Conservation (phyloP, 2,888 invertebrate species). For the Nymphalis polychloros region DNA sequence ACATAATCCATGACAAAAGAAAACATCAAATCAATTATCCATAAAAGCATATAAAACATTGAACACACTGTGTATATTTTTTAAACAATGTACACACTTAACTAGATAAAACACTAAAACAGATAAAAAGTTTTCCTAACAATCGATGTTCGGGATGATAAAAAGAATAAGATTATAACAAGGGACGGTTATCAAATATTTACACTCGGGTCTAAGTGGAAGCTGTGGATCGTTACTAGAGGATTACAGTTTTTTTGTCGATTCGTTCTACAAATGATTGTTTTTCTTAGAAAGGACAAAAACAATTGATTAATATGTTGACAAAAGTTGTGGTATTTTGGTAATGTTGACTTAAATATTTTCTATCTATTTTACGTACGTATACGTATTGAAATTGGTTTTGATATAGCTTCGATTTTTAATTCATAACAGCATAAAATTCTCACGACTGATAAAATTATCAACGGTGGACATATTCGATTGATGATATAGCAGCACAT, state of each 20-base stretch:
- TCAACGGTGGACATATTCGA: no score
- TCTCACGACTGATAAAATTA: no score
- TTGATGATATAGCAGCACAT: no score
- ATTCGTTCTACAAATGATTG: constrained; percentile 14
- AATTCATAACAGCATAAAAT: no score
- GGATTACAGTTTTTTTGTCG: constrained; percentile 22
- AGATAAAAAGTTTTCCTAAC: background rate
- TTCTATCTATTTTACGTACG: background rate
- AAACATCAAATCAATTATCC: background rate
- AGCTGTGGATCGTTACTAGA: constrained; percentile 20
- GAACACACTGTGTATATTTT: background rate
- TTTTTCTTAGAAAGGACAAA: constrained; percentile 17
- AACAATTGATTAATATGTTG: constrained; percentile 9
- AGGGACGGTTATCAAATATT: constrained; percentile 42
- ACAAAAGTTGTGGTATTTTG: background rate
- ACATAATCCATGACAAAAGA: background rate
- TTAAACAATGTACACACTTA: constrained; percentile 5
- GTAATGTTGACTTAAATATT: background rate
- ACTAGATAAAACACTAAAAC: constrained; percentile 6
- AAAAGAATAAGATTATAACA: constrained; percentile 17
- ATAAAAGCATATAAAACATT: background rate
- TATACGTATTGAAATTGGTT: no score
- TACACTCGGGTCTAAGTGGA: constrained; percentile 36
- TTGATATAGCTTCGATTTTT: no score
- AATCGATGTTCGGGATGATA: constrained; percentile 17